Conservation (phyloP, 2,797 vertebrate species). For the Amblyraja radiata region DNA sequence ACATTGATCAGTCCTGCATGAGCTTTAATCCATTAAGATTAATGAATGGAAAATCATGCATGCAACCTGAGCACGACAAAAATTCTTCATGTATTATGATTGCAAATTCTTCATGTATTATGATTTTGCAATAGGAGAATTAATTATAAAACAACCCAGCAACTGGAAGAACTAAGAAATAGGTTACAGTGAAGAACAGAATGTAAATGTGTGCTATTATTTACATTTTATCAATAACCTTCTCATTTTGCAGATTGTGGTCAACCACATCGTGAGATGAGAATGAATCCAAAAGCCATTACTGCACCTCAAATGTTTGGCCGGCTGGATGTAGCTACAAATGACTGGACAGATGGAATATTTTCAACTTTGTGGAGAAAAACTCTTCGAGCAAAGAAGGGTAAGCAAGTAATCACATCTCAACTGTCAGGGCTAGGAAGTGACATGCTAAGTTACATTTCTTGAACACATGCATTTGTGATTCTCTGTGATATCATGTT, state of each 20-base stretch:
- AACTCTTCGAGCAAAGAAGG: slow-evolving; percentile 87
- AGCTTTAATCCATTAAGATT: not conserved
- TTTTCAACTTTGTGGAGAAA: slow-evolving; percentile 96
- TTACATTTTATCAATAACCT: not conserved
- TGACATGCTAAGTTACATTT: not conserved
- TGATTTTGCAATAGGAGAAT: not conserved
- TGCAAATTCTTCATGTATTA: not conserved
- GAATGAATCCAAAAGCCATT: slow-evolving; percentile 98
- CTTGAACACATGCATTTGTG: not conserved
- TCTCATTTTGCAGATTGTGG: slow-evolving; percentile 70
- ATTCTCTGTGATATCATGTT: not conserved
- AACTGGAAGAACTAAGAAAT: not conserved
- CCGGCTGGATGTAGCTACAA: slow-evolving; percentile 85
- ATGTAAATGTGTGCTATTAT: not conserved
- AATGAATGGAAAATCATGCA: not conserved
- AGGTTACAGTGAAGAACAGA: not conserved
- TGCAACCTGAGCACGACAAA: not conserved
- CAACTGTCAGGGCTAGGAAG: too few species aligned
- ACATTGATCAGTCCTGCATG: not conserved
- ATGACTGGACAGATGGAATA: slow-evolving; percentile 96
- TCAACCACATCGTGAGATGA: slow-evolving; percentile 86
- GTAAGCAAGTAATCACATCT: slow-evolving; percentile 44
- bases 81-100: not conserved
- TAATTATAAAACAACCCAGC: not conserved
- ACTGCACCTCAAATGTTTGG: slow-evolving; percentile 97